Evolutionary conservation across 1,140 invertebrate species (phyloP).

Genomic region (Hydropsyche tenuis): DNA sequence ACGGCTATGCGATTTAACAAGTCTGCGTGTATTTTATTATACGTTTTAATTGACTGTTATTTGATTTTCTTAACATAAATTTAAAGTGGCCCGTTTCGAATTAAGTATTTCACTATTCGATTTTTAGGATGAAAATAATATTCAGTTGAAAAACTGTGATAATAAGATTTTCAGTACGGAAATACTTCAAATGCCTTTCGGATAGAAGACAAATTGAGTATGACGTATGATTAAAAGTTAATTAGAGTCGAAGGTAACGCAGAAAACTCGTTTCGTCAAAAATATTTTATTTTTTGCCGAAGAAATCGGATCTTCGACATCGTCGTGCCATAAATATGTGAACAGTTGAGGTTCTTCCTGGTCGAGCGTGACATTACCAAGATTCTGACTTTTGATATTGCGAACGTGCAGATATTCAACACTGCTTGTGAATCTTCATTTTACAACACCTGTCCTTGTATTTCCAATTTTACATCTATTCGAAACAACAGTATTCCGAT

Average conservation of each 20-base stretch:
- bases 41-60: not conserved
- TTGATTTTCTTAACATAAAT: not conserved
- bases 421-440: not conserved
- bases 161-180: too few species aligned
- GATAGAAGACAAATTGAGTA: too few species aligned
- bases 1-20: not conserved
- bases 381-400: not conserved
- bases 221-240: too few species aligned
- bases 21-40: not conserved
- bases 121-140: too few species aligned
- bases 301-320: constrained; percentile 1
- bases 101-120: too few species aligned
- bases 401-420: not conserved
- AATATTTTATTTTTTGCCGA: too few species aligned
- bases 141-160: too few species aligned
- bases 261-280: too few species aligned
- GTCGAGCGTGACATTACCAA: constrained; percentile 1
- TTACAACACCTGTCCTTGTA: not conserved
- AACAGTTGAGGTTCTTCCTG: constrained; percentile 10
- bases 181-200: too few species aligned
- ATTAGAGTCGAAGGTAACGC: too few species aligned
- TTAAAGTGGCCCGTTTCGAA: not conserved
- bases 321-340: constrained; percentile 3
- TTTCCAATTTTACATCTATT: too few species aligned
- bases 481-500: too few species aligned